A percentile compares a stretch with the other conserved stretches of the same genome.
Evolutionary conservation across 2,797 vertebrate species (phyloP).

Genomic region (Centroberyx gerrardi): DNA sequence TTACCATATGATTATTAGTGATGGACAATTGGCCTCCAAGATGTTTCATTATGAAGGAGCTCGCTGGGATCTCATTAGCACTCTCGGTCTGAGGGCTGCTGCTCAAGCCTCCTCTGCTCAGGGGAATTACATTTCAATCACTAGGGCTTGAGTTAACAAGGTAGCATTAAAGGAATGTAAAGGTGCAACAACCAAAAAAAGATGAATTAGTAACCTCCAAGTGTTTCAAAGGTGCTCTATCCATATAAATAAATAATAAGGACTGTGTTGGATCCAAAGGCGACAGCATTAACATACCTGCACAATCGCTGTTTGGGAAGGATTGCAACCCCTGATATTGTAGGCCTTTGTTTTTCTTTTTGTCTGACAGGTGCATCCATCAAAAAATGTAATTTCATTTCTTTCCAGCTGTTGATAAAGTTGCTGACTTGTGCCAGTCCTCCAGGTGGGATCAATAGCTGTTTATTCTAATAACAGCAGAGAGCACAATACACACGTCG

Average conservation of each 20-base stretch:
- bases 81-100: slow-evolving; percentile 70
- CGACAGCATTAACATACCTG: slow-evolving; percentile 60
- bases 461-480: slow-evolving; percentile 83
- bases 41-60: slow-evolving; percentile 84
- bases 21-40: slow-evolving; percentile 86
- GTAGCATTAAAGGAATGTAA: slow-evolving; percentile 77
- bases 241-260: slow-evolving; percentile 68
- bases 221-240: slow-evolving; percentile 52
- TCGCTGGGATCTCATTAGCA: slow-evolving; percentile 85
- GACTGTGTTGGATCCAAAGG: slow-evolving; percentile 37
- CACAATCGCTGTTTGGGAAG: slow-evolving; percentile 40
- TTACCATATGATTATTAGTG: slow-evolving; percentile 87
- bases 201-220: slow-evolving; percentile 71
- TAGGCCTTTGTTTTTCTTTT: slow-evolving; percentile 78
- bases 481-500: slow-evolving; percentile 59
- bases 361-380: slow-evolving; percentile 86
- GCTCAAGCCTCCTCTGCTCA: slow-evolving; percentile 70
- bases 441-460: slow-evolving; percentile 84
- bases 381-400: slow-evolving; percentile 87
- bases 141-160: slow-evolving; percentile 77
- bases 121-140: slow-evolving; percentile 79
- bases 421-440: slow-evolving; percentile 87
- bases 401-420: slow-evolving; percentile 85
- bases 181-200: slow-evolving; percentile 70
- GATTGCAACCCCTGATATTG: slow-evolving; percentile 57